These are phyloP conservation scores for Mionectes olivaceus DNA, from an alignment of 2,797 vertebrate species.

Conservation along the genomic window DNA sequence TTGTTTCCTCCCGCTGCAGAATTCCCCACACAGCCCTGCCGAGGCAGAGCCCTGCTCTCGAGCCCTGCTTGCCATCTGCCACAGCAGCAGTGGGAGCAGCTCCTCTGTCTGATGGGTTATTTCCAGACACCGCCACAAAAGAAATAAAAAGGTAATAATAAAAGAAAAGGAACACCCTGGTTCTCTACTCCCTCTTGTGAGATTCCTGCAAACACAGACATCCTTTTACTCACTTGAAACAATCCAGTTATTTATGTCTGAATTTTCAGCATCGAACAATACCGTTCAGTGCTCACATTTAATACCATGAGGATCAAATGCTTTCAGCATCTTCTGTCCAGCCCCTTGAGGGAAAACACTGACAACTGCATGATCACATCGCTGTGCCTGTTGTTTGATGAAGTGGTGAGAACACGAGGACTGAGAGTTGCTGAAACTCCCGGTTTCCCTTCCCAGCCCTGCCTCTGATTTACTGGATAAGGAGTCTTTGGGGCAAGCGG, in stretches of 20 bases:
- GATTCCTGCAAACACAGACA: slow-evolving; percentile 36
- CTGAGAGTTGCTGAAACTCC: slow-evolving; percentile 52
- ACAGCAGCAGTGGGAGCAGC: background rate
- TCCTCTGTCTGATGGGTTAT: slow-evolving; percentile 9
- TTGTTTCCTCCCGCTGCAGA: background rate
- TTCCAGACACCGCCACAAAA: slow-evolving; percentile 19
- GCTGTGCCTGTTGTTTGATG: slow-evolving; percentile 38
- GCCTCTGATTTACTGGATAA: slow-evolving; percentile 32
- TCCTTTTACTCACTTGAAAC: slow-evolving; percentile 33
- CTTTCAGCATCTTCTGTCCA: slow-evolving; percentile 64
- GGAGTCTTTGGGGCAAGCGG: background rate
- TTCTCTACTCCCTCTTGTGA: slow-evolving; percentile 62
- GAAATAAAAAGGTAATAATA: slow-evolving; percentile 15
- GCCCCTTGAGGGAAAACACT: slow-evolving; percentile 46
- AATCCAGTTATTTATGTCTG: slow-evolving; percentile 60
- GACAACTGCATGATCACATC: slow-evolving; percentile 45
- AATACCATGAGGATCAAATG: slow-evolving; percentile 49
- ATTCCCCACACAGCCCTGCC: background rate
- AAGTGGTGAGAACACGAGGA: slow-evolving; percentile 50
- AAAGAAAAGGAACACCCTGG: slow-evolving; percentile 41
- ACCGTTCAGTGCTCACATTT: slow-evolving; percentile 6
- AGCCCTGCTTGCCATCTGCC: slow-evolving; percentile 34
- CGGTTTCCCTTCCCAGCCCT: slow-evolving; percentile 2
- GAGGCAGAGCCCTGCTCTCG: background rate
- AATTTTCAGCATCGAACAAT: slow-evolving; percentile 45